Evolutionary conservation across 2,888 invertebrate species (phyloP).

Genomic region (Coenonympha glycerion): DNA sequence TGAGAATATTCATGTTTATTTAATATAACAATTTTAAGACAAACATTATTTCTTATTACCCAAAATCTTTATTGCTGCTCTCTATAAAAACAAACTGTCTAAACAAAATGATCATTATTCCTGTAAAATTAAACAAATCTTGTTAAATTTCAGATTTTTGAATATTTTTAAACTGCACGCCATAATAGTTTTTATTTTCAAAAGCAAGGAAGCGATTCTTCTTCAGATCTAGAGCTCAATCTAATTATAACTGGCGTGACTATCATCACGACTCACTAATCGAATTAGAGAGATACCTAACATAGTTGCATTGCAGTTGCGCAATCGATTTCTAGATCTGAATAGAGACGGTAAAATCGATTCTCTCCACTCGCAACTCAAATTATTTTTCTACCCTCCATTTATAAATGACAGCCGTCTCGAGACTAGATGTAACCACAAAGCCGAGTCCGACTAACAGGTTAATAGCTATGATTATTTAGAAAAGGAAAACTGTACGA

Average conservation of each 20-base stretch:
- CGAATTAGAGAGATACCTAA: not conserved
- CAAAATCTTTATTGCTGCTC: no score
- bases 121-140: no score
- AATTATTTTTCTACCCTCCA: not conserved
- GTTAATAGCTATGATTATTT: constrained; percentile 16
- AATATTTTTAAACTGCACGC: no score
- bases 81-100: no score
- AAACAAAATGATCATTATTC: no score
- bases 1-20: no score
- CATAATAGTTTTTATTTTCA: no score
- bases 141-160: no score
- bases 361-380: constrained; percentile 9
- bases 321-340: constrained; percentile 8
- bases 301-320: not conserved
- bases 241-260: not conserved
- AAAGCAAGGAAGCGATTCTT: not conserved
- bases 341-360: constrained; percentile 12
- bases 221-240: not conserved
- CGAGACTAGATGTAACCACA: constrained; percentile 16
- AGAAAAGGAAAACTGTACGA: constrained; percentile 23
- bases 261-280: not conserved
- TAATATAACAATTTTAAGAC: no score
- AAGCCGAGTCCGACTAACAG: constrained; percentile 8
- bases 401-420: constrained; percentile 15
- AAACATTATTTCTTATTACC: no score